phyloP scores from a whole-genome alignment of 2,888 invertebrate species.

The Ormyrus thymus region DNA sequence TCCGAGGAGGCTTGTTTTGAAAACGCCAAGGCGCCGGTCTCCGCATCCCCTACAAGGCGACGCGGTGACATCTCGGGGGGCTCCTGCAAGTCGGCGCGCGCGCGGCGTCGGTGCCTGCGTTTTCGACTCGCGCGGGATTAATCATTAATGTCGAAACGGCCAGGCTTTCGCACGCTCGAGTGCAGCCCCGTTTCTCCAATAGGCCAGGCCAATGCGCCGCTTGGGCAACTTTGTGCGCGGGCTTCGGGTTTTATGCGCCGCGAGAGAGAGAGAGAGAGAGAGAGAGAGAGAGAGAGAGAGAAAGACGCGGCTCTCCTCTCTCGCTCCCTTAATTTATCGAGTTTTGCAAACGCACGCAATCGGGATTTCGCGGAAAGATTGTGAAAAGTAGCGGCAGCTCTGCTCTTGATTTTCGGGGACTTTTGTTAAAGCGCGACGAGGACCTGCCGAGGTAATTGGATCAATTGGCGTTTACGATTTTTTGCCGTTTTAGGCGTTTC shows the following conservation, averaged over 20 bases:
- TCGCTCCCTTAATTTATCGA: conserved; percentile 60
- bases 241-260: too few relatives aligned
- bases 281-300: conserved; percentile 2
- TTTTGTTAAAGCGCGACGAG: background rate
- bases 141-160: conserved; percentile 57
- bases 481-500: too few relatives aligned
- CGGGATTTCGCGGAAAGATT: background rate
- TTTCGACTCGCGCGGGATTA: conserved; percentile 46
- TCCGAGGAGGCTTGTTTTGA: too few relatives aligned
- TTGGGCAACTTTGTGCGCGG: conserved; percentile 22
- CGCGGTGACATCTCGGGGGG: conserved; percentile 15
- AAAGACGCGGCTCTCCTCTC: conserved; percentile 26
- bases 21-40: too few relatives aligned
- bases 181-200: conserved; percentile 42
- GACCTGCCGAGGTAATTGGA: background rate
- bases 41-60: conserved; percentile 11
- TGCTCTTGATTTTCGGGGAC: background rate
- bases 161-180: conserved; percentile 43
- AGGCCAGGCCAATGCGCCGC: conserved; percentile 8
- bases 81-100: background rate
- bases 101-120: background rate
- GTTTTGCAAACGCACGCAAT: conserved; percentile 58
- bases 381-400: too few relatives aligned
- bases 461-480: background rate
- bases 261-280: background rate